phyloP scores from a whole-genome alignment of 2,113 vertebrate genomes.

The Serilophus lunatus region DNA sequence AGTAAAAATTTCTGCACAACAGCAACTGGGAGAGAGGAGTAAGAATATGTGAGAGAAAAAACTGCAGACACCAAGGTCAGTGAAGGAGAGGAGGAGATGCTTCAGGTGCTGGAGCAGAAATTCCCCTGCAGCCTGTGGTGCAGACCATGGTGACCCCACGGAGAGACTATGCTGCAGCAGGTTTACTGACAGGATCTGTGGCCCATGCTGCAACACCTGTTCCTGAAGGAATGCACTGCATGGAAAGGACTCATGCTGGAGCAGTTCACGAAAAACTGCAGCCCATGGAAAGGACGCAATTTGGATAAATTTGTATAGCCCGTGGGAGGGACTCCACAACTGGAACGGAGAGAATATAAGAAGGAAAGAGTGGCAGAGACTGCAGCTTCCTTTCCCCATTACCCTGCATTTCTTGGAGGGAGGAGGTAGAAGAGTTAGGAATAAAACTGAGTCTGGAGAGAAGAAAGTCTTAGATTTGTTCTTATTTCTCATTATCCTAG shows the following conservation, averaged over 20 bases:
- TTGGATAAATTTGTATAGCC: background rate
- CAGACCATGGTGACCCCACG: too few species aligned
- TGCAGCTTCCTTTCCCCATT: background rate
- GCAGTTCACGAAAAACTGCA: background rate
- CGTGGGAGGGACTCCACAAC: accelerated
- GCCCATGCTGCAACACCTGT: background rate
- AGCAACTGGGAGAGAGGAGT: background rate
- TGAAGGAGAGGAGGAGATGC: background rate
- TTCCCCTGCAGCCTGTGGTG: background rate
- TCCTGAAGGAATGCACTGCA: background rate
- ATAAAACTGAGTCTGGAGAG: background rate
- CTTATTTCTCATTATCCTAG: background rate
- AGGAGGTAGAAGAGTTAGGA: background rate
- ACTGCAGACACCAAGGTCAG: background rate
- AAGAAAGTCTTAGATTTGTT: background rate
- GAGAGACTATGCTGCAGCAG: accelerated
- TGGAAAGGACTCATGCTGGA: background rate
- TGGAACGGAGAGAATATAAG: background rate
- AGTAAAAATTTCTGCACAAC: background rate
- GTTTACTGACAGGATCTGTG: background rate
- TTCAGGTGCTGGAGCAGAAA: accelerated
- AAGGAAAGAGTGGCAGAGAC: background rate
- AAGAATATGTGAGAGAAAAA: background rate
- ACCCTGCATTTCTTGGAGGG: background rate
- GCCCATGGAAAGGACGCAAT: background rate